Evolutionary conservation across 2,113 vertebrate species (phyloP).

Genomic region (Rattus norvegicus): DNA sequence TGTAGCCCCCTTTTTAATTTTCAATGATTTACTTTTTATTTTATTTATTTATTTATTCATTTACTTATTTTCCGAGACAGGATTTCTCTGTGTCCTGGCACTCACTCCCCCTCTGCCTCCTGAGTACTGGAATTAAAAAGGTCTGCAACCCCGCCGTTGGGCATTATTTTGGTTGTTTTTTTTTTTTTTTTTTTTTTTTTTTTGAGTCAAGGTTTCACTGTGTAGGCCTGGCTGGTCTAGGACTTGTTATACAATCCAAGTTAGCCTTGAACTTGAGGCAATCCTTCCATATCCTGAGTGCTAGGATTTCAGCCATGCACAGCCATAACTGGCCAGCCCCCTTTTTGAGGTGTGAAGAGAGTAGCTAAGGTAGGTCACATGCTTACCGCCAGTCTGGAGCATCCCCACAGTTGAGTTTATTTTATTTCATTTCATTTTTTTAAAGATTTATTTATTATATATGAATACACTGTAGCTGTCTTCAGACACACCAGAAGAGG

Average conservation of each 20-base stretch:
- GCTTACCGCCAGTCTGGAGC: background rate
- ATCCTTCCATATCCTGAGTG: background rate
- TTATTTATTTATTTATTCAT: background rate
- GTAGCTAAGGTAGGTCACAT: background rate
- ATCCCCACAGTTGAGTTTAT: background rate
- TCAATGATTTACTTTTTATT: background rate
- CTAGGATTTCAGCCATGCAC: background rate
- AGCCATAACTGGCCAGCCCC: background rate
- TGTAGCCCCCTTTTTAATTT: background rate
- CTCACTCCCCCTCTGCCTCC: background rate
- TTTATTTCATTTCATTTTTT: no score
- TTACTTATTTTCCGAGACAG: background rate
- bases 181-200: background rate
- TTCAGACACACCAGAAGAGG: no score
- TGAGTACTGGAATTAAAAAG: background rate
- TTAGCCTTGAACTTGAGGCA: background rate
- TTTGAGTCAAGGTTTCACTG: background rate
- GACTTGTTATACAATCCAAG: background rate
- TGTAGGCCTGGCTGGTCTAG: background rate
- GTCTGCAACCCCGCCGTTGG: accelerated
- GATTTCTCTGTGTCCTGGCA: background rate
- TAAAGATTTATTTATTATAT: no score
- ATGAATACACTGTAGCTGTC: no score
- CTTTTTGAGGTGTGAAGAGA: background rate
- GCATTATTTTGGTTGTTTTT: background rate